These are phyloP conservation scores for Ophthalmolycus amberensis DNA, from an alignment of 2,113 vertebrate genomes.

Conservation along the genomic window DNA sequence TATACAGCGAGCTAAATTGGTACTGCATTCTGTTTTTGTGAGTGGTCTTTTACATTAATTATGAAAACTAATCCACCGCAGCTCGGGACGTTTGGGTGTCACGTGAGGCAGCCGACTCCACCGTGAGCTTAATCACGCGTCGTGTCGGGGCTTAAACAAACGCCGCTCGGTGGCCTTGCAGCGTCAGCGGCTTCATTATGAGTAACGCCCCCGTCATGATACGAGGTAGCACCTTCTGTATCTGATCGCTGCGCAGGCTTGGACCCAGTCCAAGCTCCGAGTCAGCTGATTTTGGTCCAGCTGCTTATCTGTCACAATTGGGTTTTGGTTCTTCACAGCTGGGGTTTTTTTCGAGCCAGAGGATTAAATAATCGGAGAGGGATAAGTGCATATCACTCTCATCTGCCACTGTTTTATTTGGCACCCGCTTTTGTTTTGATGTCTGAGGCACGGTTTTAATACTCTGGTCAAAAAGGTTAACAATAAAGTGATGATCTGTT, in stretches of 20 bases:
- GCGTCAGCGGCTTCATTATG: constrained; percentile 21
- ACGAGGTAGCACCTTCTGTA: constrained; percentile 17
- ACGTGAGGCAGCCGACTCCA: constrained; percentile 2
- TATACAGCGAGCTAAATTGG: neutral
- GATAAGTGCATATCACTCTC: constrained; percentile 39
- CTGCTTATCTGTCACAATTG: constrained; percentile 66
- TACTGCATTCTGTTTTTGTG: neutral
- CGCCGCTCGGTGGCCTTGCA: constrained; percentile 57
- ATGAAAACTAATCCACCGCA: constrained; percentile 4
- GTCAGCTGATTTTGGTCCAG: constrained; percentile 49
- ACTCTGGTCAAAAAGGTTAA: neutral
- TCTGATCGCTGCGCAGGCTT: constrained; percentile 31
- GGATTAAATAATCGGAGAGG: constrained; percentile 54
- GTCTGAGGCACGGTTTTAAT: constrained; percentile 4
- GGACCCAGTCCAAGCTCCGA: constrained; percentile 39
- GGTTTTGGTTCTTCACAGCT: constrained; percentile 59
- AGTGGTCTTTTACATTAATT: neutral
- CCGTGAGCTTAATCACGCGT: constrained; percentile 24
- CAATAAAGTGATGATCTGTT: neutral
- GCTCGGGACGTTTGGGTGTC: neutral
- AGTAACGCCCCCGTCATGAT: constrained; percentile 41
- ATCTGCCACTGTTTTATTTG: constrained; percentile 26
- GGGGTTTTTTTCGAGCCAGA: constrained; percentile 48
- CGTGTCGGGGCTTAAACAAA: constrained; percentile 45
- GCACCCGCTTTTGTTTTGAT: constrained; percentile 14